Percentiles rank a stretch among this genome's conserved stretches.
Evolutionary conservation across 2,113 vertebrate species (phyloP).

Genomic region (Triplophysa siluroides): DNA sequence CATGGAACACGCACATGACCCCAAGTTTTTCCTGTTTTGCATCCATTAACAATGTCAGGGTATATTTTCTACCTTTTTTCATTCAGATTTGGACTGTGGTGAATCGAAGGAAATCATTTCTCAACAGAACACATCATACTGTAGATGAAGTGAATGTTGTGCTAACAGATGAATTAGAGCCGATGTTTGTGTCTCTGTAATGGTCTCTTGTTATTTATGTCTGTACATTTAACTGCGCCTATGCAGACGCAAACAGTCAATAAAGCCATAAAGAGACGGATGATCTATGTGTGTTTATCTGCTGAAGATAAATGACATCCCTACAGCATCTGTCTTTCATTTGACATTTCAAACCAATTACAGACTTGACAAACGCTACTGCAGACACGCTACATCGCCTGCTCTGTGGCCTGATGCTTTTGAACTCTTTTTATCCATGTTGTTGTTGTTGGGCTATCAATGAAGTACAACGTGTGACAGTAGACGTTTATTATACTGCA

Average conservation of each 20-base stretch:
- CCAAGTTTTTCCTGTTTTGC: constrained; percentile 30
- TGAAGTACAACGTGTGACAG: too few relatives aligned
- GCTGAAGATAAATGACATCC: background rate
- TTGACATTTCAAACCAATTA: background rate
- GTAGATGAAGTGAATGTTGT: constrained; percentile 41
- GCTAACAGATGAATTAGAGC: constrained; percentile 55
- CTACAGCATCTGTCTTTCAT: background rate
- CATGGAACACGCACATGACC: too few relatives aligned
- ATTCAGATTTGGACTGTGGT: too few relatives aligned
- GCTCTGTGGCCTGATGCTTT: background rate
- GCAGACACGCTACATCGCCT: background rate
- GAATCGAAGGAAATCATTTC: too few relatives aligned
- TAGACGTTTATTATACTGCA: too few relatives aligned
- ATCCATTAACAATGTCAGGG: background rate
- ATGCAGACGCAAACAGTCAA: constrained; percentile 12
- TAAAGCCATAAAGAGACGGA: constrained; percentile 15
- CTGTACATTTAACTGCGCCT: constrained; percentile 18
- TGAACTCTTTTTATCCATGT: background rate
- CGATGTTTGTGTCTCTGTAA: constrained; percentile 37
- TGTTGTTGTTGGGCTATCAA: background rate
- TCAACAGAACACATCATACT: too few relatives aligned
- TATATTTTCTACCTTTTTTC: too few relatives aligned
- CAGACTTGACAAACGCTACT: background rate
- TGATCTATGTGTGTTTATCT: constrained; percentile 27
- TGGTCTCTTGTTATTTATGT: constrained; percentile 42